phyloP scores from a whole-genome alignment of 2,113 vertebrate species.

The Tautogolabrus adspersus region DNA sequence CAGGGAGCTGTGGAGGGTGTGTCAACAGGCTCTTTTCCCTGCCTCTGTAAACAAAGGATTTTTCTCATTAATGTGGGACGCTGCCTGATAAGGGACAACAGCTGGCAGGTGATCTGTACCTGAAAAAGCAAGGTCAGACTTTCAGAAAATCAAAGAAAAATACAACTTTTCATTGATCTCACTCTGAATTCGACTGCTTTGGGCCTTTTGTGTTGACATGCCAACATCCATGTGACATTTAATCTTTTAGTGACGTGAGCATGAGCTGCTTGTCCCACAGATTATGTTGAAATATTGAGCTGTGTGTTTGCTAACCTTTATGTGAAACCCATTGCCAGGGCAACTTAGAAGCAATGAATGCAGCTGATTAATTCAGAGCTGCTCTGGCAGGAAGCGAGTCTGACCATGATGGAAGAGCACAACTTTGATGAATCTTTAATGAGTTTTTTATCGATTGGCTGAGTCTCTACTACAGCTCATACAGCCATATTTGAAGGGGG shows the following conservation, averaged over 20 bases:
- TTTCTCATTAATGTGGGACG: background rate
- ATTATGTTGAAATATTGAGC: slow-evolving; percentile 58
- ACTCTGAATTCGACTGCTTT: slow-evolving; percentile 23
- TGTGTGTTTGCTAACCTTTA: slow-evolving; percentile 8
- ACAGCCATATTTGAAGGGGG: background rate
- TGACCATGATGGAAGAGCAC: slow-evolving; percentile 56
- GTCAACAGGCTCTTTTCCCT: slow-evolving; percentile 73
- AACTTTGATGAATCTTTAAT: slow-evolving; percentile 77
- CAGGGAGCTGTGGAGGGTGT: slow-evolving; percentile 76
- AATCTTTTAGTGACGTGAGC: slow-evolving; percentile 47
- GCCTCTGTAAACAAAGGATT: slow-evolving; percentile 78
- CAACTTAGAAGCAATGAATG: slow-evolving; percentile 27
- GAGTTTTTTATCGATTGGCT: slow-evolving; percentile 65
- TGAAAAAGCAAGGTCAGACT: slow-evolving; percentile 1
- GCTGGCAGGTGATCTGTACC: background rate
- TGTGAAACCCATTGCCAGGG: slow-evolving; percentile 33
- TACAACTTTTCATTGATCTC: slow-evolving; percentile 15
- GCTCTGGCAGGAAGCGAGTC: slow-evolving; percentile 50
- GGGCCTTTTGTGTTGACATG: slow-evolving; percentile 41
- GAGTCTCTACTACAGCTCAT: slow-evolving; percentile 28
- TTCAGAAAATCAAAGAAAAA: background rate
- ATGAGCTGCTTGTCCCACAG: slow-evolving; percentile 42
- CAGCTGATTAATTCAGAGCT: slow-evolving; percentile 31
- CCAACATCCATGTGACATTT: slow-evolving; percentile 57
- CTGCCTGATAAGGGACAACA: background rate